phyloP scores from a whole-genome alignment of 2,113 vertebrate genomes.

The Chloropsis cyanopogon region DNA sequence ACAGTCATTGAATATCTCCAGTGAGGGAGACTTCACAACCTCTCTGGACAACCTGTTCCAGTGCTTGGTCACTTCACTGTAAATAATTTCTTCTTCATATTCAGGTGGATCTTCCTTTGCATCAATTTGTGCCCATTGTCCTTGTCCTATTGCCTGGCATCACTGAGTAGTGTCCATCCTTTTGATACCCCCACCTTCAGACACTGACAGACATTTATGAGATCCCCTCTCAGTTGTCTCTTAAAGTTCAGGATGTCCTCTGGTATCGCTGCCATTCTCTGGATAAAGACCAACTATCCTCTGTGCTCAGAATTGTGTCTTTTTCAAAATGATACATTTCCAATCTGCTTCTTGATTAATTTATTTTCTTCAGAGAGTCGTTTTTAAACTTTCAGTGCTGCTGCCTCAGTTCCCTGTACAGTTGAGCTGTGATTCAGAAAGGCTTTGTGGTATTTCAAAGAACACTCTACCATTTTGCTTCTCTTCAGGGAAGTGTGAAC shows the following conservation, averaged over 20 bases:
- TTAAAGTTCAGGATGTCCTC: not conserved
- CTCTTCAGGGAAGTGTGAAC: conserved; percentile 29
- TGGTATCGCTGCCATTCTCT: not conserved
- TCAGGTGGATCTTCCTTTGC: not conserved
- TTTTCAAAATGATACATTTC: not conserved
- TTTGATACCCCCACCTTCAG: not conserved
- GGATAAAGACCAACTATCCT: not conserved
- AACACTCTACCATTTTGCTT: not conserved
- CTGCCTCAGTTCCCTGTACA: not conserved
- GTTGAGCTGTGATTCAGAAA: not conserved
- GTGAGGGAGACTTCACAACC: not conserved
- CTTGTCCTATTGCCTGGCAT: fast-evolving
- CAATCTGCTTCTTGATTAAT: not conserved
- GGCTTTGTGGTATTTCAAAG: not conserved
- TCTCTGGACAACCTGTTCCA: not conserved
- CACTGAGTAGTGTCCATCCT: too few relatives aligned
- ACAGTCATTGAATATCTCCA: not conserved
- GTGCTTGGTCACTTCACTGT: too few relatives aligned
- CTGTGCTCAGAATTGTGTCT: not conserved
- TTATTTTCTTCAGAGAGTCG: not conserved
- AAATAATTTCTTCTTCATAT: not conserved
- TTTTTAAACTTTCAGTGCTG: not conserved
- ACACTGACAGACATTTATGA: too few relatives aligned
- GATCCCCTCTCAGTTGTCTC: fast-evolving
- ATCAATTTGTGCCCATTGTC: not conserved